A percentile compares a stretch with the other conserved stretches of the same genome.
These are phyloP conservation scores for Bombus ignitus DNA, from an alignment of 1,140 invertebrate genomes.

Conservation along the genomic window DNA sequence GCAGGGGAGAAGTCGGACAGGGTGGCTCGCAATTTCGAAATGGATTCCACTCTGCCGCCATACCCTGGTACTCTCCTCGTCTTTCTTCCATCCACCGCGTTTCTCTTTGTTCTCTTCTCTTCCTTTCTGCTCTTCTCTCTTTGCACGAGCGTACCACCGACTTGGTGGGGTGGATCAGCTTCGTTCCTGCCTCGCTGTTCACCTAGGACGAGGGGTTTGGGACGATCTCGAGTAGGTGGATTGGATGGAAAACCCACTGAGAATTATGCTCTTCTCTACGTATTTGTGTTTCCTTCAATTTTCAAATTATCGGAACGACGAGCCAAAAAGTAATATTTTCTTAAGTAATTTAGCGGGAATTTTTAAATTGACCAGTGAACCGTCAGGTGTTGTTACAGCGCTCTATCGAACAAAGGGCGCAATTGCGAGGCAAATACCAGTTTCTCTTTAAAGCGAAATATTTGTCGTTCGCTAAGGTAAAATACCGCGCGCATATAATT, in stretches of 20 bases:
- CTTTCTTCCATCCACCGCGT: conserved; percentile 41
- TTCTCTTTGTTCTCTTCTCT: conserved; percentile 63
- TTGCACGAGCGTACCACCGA: conserved; percentile 39
- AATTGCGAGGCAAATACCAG: too few relatives aligned
- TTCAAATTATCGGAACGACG: conserved; percentile 36
- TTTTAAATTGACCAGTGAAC: background rate
- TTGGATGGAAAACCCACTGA: conserved; percentile 74
- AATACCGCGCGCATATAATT: too few relatives aligned
- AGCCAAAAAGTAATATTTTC: background rate
- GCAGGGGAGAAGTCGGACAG: conserved; percentile 70
- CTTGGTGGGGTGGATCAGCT: conserved; percentile 70
- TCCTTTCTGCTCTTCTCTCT: conserved; percentile 43
- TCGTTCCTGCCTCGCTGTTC: conserved; percentile 59
- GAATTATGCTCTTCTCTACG: conserved; percentile 39
- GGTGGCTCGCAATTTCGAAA: conserved; percentile 82
- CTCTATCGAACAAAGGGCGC: background rate
- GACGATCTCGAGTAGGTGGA: conserved; percentile 67
- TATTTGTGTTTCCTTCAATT: conserved; percentile 31
- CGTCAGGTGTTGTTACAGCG: background rate
- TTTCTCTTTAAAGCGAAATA: background rate
- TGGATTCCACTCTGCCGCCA: conserved; percentile 77
- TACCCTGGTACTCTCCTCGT: conserved; percentile 39
- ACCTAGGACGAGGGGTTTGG: conserved; percentile 45
- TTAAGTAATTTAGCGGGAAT: background rate
- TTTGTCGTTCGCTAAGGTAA: background rate